Evolutionary conservation across 2,797 vertebrate genomes (phyloP).

Genomic region (Lindbergichthys nudifrons): DNA sequence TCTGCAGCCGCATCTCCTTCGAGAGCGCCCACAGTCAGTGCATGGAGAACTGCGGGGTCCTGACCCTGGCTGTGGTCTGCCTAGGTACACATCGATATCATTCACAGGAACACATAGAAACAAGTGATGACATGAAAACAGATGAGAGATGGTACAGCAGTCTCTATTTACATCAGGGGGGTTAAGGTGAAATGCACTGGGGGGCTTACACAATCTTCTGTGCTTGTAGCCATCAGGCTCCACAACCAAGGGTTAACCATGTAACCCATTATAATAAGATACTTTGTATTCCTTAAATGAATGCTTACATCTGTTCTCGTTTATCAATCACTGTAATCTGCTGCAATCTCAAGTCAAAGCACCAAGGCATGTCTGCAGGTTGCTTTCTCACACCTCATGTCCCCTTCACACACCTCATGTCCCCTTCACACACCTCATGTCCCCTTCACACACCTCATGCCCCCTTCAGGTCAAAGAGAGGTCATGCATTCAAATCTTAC

Average conservation of each 20-base stretch:
- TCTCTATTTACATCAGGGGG: too few species aligned
- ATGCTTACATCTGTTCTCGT: too few species aligned
- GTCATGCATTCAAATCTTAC: not conserved
- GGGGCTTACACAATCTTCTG: too few species aligned
- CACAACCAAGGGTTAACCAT: too few species aligned
- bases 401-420: not conserved
- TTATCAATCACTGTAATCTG: too few species aligned
- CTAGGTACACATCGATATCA: slow-evolving; percentile 59
- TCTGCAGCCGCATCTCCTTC: slow-evolving; percentile 93
- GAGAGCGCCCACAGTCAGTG: slow-evolving; percentile 92
- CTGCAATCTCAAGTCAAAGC: not conserved
- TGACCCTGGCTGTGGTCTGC: slow-evolving; percentile 86
- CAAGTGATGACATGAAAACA: too few species aligned
- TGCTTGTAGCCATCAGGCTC: too few species aligned
- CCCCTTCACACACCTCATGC: not conserved
- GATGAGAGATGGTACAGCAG: too few species aligned
- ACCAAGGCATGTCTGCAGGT: not conserved
- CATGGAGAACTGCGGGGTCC: slow-evolving; percentile 94
- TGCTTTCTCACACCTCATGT: not conserved
- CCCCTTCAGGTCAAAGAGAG: not conserved
- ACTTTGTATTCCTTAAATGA: too few species aligned
- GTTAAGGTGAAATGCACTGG: too few species aligned
- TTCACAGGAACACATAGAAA: not conserved
- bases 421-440: not conserved
- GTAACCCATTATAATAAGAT: too few species aligned